Percentiles rank a stretch among this genome's conserved stretches.
These are phyloP conservation scores for Apodemus sylvaticus DNA, from an alignment of 2,113 vertebrate species.

Conservation along the genomic window DNA sequence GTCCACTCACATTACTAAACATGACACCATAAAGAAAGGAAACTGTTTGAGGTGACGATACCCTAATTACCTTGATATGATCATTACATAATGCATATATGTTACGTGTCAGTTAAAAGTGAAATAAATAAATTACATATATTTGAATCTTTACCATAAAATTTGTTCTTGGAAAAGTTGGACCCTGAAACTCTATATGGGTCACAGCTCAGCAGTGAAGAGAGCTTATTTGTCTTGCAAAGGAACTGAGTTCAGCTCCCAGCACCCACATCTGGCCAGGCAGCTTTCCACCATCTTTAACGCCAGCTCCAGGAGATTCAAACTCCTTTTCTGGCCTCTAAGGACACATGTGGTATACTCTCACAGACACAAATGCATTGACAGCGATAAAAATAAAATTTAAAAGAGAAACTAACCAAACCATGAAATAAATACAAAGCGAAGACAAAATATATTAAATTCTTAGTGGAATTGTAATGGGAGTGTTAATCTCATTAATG, in stretches of 20 bases:
- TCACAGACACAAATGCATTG: not conserved
- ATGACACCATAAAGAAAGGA: not conserved
- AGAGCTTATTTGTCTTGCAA: not conserved
- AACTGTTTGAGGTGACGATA: not conserved
- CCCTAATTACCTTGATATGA: not conserved
- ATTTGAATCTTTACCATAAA: not conserved
- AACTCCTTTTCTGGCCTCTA: not conserved
- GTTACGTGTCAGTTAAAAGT: not conserved
- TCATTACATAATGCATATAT: not conserved
- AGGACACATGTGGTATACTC: not conserved
- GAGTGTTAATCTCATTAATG: not conserved
- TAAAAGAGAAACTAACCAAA: not conserved
- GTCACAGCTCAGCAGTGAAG: not conserved
- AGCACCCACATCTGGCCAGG: not conserved
- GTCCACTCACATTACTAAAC: not conserved
- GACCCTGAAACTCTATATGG: not conserved
- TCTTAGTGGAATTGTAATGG: not conserved
- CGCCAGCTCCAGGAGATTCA: not conserved
- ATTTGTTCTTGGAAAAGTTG: not conserved
- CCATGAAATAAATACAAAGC: constrained; percentile 15
- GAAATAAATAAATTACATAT: not conserved
- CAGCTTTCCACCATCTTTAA: not conserved
- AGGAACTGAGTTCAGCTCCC: not conserved
- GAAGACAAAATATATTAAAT: not conserved
- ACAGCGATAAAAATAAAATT: not conserved